Percentiles rank a stretch among this genome's conserved stretches.
Evolutionary conservation across 2,797 vertebrate species (phyloP).

Genomic region (Muscicapa striata): DNA sequence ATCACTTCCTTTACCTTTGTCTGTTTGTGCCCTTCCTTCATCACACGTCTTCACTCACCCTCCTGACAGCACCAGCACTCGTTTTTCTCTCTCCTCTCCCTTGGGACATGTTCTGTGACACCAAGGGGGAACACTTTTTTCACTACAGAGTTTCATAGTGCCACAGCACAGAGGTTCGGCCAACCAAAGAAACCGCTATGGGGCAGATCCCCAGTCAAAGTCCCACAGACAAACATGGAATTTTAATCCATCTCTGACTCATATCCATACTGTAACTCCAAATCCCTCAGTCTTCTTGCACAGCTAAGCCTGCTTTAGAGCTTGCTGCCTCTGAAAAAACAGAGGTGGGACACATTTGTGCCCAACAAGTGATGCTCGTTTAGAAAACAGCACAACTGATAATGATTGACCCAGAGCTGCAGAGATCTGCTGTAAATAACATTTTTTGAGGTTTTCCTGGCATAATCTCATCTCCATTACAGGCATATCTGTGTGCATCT

Average conservation of each 20-base stretch:
- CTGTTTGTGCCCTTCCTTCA: not conserved
- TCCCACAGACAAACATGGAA: rapidly evolving
- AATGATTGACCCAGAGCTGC: not conserved
- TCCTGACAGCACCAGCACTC: not conserved
- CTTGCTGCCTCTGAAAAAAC: not conserved
- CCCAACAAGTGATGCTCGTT: not conserved
- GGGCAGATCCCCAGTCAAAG: not conserved
- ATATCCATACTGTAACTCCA: not conserved
- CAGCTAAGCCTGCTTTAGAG: not conserved
- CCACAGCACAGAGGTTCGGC: not conserved
- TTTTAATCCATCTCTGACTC: not conserved
- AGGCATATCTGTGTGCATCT: rapidly evolving
- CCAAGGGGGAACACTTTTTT: not conserved
- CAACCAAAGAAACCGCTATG: rapidly evolving
- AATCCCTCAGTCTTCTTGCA: not conserved
- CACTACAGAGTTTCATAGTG: rapidly evolving
- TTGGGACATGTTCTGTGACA: not conserved
- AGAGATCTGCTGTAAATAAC: not conserved
- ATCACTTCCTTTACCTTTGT: not conserved
- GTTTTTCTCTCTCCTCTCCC: not conserved
- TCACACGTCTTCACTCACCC: not conserved
- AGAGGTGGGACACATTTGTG: not conserved
- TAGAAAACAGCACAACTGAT: not conserved
- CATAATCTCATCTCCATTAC: not conserved
- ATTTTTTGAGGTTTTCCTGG: not conserved